A percentile compares a stretch with the other conserved stretches of the same genome.
phyloP scores from a whole-genome alignment of 1,140 invertebrate genomes.

The Maconellicoccus hirsutus region DNA sequence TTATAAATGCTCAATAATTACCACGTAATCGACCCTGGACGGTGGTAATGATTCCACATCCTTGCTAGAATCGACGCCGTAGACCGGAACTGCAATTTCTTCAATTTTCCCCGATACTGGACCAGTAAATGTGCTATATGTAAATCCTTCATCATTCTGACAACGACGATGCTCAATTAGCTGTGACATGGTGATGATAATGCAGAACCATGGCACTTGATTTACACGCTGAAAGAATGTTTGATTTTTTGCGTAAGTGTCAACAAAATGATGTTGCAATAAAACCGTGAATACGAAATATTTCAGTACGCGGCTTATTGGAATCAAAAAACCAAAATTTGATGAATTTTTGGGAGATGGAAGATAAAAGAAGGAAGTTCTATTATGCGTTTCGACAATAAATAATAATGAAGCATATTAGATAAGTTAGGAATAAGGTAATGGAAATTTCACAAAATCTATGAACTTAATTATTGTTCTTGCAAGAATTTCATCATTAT shows the following conservation, averaged over 20 bases:
- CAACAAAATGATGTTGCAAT: too few relatives aligned
- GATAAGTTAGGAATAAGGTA: too few relatives aligned
- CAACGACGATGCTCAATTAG: not conserved
- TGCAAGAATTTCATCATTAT: too few relatives aligned
- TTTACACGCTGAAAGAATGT: constrained; percentile 1
- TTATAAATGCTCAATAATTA: constrained; percentile 21
- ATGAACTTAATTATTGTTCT: too few relatives aligned
- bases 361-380: too few relatives aligned
- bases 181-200: not conserved
- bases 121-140: constrained; percentile 30
- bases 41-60: constrained; percentile 23
- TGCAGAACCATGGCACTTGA: constrained; percentile 16
- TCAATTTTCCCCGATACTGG: constrained; percentile 30
- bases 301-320: too few relatives aligned
- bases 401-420: too few relatives aligned
- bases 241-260: not conserved
- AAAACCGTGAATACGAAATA: too few relatives aligned
- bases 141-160: not conserved
- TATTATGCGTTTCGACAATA: too few relatives aligned
- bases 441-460: too few relatives aligned
- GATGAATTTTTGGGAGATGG: too few relatives aligned
- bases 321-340: too few relatives aligned
- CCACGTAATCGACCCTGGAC: constrained; percentile 29
- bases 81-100: constrained; percentile 24
- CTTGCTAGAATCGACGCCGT: not conserved